phyloP scores from a whole-genome alignment of 2,113 vertebrate genomes.

The Phrynosoma blainvillii region DNA sequence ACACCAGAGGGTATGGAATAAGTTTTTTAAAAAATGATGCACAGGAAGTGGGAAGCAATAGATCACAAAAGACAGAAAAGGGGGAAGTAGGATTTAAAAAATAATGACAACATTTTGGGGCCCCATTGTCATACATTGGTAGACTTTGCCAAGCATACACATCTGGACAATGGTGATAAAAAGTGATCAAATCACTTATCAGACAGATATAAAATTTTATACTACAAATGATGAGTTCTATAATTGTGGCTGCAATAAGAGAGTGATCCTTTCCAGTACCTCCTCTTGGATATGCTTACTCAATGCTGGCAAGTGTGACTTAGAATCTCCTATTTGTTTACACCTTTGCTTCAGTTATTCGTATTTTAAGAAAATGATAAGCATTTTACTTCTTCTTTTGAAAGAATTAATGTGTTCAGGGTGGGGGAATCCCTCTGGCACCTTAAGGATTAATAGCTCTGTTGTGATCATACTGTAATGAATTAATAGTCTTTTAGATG shows the following conservation, averaged over 20 bases:
- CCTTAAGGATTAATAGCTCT: not conserved
- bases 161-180: conserved; percentile 65
- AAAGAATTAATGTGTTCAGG: not conserved
- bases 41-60: conserved; percentile 13
- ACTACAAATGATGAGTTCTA: conserved; percentile 59
- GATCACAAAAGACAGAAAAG: conserved; percentile 21
- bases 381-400: conserved; percentile 5
- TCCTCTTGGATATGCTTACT: conserved; percentile 62
- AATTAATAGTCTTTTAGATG: not conserved
- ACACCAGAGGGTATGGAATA: not conserved
- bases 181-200: conserved; percentile 65
- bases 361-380: conserved; percentile 46
- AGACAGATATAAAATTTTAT: conserved; percentile 65
- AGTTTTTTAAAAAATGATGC: not conserved
- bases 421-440: not conserved
- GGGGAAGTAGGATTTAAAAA: conserved; percentile 41
- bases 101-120: not conserved
- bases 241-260: conserved; percentile 47
- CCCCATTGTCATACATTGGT: conserved; percentile 64
- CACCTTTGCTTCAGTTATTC: not conserved
- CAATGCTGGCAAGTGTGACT: conserved; percentile 55
- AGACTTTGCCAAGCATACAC: conserved; percentile 64
- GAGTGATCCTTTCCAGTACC: conserved; percentile 41
- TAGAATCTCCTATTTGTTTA: conserved; percentile 40
- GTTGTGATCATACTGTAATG: not conserved